Evolutionary conservation across 1,140 invertebrate species (phyloP), one percentile per base, ranked within the genome.

Genomic region (Trachymyrmex septentrionalis): DNA sequence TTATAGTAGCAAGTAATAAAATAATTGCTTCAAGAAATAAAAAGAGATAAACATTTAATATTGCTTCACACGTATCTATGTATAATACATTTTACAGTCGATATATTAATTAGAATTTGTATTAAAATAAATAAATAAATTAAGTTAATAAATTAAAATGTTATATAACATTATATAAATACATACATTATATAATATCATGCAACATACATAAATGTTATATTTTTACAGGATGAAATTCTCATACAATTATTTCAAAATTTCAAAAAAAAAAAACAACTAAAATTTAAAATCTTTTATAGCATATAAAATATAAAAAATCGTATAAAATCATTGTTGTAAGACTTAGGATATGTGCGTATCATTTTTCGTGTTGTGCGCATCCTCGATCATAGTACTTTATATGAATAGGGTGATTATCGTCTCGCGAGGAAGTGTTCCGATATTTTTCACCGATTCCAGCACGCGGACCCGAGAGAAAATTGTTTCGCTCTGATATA

Each of bases 301-400:
- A 24, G 48, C 7, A 48, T 34, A 64, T 9, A 38, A 38, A 38
- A 38, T 38, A 34, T 34, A 34, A 34, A 7, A 34, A 34, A 34
- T 44, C 12, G 2, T 44, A 44, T 64, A 30, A 64, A 64, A 12
- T 30, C 19, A 12, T 3, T 50, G 10, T 30, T 21, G 6, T 7
- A 78, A 30, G 12, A 14, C 14, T 48, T 78, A 53, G 34, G 34
- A 86, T 87, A 66, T 63, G 21, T 38, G 5, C 44, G 82, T 77
- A 88, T 89, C 85, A 90, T 90, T 89, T 90, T 66, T 80, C 63
- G 66, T 24, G 34, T 34, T 55, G 27, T 19, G 76, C 27, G 55
- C 82, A 73, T 73, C 16, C 30, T 61, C 16, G 50, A 14, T 14
- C 14, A 9, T 6, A n/a, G 34, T 44, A 61, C 21, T 81, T 81